Evolutionary conservation across 2,113 vertebrate genomes (phyloP).

Genomic region (Phasianus colchicus): DNA sequence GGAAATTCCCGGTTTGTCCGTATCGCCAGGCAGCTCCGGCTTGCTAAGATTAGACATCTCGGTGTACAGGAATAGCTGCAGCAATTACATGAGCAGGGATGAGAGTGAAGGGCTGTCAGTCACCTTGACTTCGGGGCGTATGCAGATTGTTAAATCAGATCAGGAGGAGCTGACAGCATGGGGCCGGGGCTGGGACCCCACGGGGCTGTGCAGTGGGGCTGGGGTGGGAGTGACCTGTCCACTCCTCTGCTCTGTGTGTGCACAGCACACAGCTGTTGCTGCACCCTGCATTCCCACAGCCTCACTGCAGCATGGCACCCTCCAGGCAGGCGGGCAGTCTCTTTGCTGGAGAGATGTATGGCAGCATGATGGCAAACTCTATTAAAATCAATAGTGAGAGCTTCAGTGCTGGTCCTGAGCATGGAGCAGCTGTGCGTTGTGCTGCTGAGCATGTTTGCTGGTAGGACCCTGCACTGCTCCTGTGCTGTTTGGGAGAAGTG

Average conservation of each 20-base stretch:
- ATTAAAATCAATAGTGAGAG: background rate
- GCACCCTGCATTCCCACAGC: background rate
- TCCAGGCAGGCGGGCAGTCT: background rate
- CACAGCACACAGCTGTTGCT: background rate
- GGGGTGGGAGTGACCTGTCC: background rate
- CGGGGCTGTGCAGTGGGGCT: background rate
- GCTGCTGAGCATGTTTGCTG: accelerated
- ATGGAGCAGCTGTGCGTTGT: background rate
- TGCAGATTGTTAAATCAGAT: slow-evolving; percentile 20
- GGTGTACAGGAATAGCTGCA: slow-evolving; percentile 55
- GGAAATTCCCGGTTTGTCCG: slow-evolving; percentile 36
- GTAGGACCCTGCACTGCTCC: background rate
- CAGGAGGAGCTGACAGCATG: background rate
- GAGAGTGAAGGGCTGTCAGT: slow-evolving; percentile 46
- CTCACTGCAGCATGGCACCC: background rate
- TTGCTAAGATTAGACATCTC: slow-evolving; percentile 58
- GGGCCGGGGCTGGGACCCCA: background rate
- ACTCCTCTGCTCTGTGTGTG: background rate
- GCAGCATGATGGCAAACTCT: background rate
- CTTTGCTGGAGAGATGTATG: background rate
- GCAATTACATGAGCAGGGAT: slow-evolving; percentile 49
- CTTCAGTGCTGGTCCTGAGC: background rate
- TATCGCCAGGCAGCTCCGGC: background rate
- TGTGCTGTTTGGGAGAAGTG: background rate
- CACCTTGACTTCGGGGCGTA: slow-evolving; percentile 18